phyloP scores from a whole-genome alignment of 30 jellyfish, hydroid and myxozoan species.

The Chrysaora quinquecirrha region DNA sequence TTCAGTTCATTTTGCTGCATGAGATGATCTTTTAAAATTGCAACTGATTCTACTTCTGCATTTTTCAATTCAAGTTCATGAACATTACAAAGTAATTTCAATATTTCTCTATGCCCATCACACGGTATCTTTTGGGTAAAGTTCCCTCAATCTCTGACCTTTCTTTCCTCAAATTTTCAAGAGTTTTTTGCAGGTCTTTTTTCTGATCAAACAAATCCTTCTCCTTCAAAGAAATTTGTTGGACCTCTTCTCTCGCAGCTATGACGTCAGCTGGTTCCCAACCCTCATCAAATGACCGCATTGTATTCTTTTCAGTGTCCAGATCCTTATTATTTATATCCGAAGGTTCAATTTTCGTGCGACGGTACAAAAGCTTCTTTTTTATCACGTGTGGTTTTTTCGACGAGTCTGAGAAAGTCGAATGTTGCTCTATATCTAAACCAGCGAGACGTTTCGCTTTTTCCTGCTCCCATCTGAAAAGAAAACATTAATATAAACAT shows the following conservation, averaged over 20 bases:
- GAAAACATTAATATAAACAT: background rate
- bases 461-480: conserved; percentile 94
- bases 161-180: conserved; percentile 62
- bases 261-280: conserved; percentile 98
- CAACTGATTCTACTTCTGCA: conserved; percentile 87
- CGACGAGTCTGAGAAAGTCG: conserved; percentile 25
- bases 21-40: conserved; percentile 86
- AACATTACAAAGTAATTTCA: conserved; percentile 81
- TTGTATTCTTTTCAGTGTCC: conserved; percentile 53
- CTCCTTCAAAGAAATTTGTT: conserved; percentile 54
- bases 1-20: conserved; percentile 87
- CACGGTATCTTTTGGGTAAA: conserved; percentile 71
- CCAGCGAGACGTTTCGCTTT: conserved; percentile 77
- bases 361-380: conserved; percentile 34
- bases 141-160: conserved; percentile 66
- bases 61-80: conserved; percentile 93
- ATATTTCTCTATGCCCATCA: conserved; percentile 88
- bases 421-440: conserved; percentile 43
- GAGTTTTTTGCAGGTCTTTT: conserved; percentile 59
- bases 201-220: conserved; percentile 68
- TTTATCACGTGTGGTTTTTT: conserved; percentile 38
- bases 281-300: conserved; percentile 77
- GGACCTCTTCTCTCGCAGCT: conserved; percentile 90
- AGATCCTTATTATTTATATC: conserved; percentile 54
- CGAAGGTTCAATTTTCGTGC: conserved; percentile 13